Conservation (phyloP, 2,113 vertebrate species). For the Callopanchax toddi region DNA sequence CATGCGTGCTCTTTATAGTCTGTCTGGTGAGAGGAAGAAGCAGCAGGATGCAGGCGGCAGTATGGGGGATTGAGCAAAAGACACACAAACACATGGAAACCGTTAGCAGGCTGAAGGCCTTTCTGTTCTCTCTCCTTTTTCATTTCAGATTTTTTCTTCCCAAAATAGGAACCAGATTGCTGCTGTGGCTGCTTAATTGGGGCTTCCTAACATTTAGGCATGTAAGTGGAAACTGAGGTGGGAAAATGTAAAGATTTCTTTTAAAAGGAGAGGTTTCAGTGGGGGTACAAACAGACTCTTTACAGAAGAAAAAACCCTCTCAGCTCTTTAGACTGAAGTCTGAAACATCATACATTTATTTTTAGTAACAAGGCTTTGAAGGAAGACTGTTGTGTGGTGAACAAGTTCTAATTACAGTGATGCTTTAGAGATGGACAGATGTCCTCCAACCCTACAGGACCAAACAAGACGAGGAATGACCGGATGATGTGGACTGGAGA, state of each 20-base stretch:
- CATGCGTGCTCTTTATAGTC: conserved; percentile 75
- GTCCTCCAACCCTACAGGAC: no score
- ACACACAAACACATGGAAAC: conserved; percentile 78
- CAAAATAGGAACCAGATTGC: conserved; percentile 82
- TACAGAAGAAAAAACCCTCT: conserved; percentile 67
- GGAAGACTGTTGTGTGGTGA: conserved; percentile 6
- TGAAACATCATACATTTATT: conserved; percentile 50
- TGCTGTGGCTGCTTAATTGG: conserved; percentile 75
- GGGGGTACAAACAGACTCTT: conserved; percentile 71
- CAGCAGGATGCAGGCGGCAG: conserved; percentile 71
- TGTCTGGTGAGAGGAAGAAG: conserved; percentile 77
- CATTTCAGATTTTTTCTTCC: conserved; percentile 76
- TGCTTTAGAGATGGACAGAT: no score
- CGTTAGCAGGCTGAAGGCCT: conserved; percentile 74
- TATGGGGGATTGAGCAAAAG: conserved; percentile 56
- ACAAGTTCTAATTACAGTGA: no score
- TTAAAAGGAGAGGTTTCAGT: conserved; percentile 62
- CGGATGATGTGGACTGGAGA: no score
- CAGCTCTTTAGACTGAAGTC: conserved; percentile 61
- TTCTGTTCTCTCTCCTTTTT: conserved; percentile 72
- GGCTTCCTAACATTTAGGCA: conserved; percentile 71
- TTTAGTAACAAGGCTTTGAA: conserved; percentile 12
- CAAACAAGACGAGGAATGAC: no score
- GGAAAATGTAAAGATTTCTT: conserved; percentile 61
- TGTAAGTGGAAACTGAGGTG: conserved; percentile 79